A percentile compares a stretch with the other conserved stretches of the same genome.
These are phyloP conservation scores for Cryptus armator DNA, from an alignment of 2,888 invertebrate genomes.

Conservation along the genomic window DNA sequence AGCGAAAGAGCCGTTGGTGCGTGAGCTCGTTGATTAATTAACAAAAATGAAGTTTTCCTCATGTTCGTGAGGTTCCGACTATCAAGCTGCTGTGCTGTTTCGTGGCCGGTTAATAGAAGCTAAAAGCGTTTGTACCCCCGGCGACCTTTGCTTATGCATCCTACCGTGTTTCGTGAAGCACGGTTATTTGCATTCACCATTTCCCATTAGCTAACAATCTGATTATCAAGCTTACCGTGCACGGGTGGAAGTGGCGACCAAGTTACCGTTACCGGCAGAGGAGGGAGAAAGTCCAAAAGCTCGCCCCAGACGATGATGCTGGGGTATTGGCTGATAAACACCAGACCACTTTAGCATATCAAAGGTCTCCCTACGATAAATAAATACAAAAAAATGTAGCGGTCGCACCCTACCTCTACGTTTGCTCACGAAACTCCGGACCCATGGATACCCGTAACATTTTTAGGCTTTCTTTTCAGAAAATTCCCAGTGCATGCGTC, in stretches of 20 bases:
- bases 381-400: too few species aligned
- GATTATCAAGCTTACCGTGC: constrained; percentile 67
- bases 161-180: constrained; percentile 39
- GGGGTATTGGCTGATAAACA: constrained; percentile 17
- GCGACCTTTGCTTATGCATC: constrained; percentile 8
- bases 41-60: constrained; percentile 49
- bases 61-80: constrained; percentile 20
- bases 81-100: constrained; percentile 29
- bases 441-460: too few species aligned
- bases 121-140: constrained; percentile 45
- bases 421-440: too few species aligned
- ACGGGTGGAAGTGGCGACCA: constrained; percentile 28
- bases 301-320: constrained; percentile 7
- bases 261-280: constrained; percentile 42
- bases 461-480: too few species aligned
- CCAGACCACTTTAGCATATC: not conserved
- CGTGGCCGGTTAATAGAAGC: constrained; percentile 53
- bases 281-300: constrained; percentile 25
- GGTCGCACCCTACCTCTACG: too few species aligned
- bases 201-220: constrained; percentile 72
- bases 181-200: constrained; percentile 71
- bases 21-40: not conserved
- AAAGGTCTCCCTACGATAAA: not conserved
- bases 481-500: too few species aligned
- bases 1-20: not conserved